Base-by-base conservation (phyloP, 1,140 invertebrate species). In the Drosophila neocordata region DNA sequence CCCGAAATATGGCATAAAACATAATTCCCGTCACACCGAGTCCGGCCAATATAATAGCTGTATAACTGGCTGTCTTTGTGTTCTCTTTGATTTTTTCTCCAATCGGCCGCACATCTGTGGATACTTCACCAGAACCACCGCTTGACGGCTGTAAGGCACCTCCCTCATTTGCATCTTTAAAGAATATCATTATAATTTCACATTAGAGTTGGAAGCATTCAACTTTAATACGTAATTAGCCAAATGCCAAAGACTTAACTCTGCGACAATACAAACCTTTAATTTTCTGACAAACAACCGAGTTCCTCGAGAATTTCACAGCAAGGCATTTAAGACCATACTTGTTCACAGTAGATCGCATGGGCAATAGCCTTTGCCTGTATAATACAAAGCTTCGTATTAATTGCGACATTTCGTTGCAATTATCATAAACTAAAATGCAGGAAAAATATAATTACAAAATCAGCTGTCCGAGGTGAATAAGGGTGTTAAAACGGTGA, bases 1-100 rank as follows among this genome's bases (percentile, higher is more conserved):
- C 97, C 63, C 94, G 93, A 77, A 97, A 96, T 69, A 98, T 94
- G 38, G 95, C 94, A 91, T 96, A 98, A 79, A 97, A 95, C 90
- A 98, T 95, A 2, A 95, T 90, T 53, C 94, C 95, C 22, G 96
- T 96, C 0, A 97, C 93, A 20, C 95, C 95, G 48, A 97, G 82
- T 13, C 97, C 97, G 34, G 94, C 90, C 31, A 97, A 65, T 60
- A 98, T 96, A n/a, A 98, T 94, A 9, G 94, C 94, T 68, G 95
- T 93, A 80, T 97, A 97, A 52, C 95, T 96, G 37, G 94, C 95
- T 73, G 96, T 97, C 91, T 97, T 97, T 22, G 96, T 96, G 31
- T 95, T 96, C 92, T 97, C 96, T 92, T 97, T 97, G 1, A 97
- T 96, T 94, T 94, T 95, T 84, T 95, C 94, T 24, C 94, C 94